These are phyloP conservation scores for Phylloscopus trochiloides DNA, from an alignment of 2,113 vertebrate genomes.

Conservation along the genomic window DNA sequence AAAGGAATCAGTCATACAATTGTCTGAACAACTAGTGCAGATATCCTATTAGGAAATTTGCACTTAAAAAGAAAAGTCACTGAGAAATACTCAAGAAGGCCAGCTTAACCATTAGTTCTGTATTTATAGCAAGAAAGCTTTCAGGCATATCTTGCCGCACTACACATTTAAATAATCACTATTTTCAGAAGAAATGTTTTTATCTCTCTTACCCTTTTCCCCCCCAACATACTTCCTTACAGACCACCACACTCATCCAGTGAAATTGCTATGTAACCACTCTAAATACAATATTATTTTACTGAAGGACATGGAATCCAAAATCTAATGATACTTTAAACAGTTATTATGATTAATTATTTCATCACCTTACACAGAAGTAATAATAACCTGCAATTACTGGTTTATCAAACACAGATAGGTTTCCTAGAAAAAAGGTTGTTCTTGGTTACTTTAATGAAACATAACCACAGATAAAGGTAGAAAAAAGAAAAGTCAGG, in stretches of 20 bases:
- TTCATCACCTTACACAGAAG: not conserved
- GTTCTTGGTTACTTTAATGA: not conserved
- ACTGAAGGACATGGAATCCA: not conserved
- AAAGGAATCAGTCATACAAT: not conserved
- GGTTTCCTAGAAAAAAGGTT: not conserved
- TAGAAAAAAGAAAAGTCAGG: not conserved
- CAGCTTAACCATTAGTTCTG: not conserved
- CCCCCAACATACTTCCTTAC: not conserved
- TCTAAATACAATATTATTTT: not conserved
- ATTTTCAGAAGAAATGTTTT: not conserved
- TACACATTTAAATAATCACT: not conserved
- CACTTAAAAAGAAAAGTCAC: not conserved
- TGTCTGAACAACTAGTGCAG: not conserved
- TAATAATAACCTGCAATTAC: not conserved
- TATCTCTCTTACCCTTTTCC: fast-evolving
- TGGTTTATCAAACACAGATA: not conserved
- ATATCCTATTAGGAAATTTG: not conserved
- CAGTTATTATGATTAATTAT: not conserved
- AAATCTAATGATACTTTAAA: not conserved
- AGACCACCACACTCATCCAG: not conserved
- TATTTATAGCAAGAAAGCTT: not conserved
- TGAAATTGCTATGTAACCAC: not conserved
- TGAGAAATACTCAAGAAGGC: not conserved
- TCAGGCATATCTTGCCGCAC: not conserved
- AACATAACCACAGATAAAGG: not conserved